Evolutionary conservation across 2,797 vertebrate species (phyloP), one percentile per base, ranked within the genome.

Genomic region (Cetoscarus ocellatus): DNA sequence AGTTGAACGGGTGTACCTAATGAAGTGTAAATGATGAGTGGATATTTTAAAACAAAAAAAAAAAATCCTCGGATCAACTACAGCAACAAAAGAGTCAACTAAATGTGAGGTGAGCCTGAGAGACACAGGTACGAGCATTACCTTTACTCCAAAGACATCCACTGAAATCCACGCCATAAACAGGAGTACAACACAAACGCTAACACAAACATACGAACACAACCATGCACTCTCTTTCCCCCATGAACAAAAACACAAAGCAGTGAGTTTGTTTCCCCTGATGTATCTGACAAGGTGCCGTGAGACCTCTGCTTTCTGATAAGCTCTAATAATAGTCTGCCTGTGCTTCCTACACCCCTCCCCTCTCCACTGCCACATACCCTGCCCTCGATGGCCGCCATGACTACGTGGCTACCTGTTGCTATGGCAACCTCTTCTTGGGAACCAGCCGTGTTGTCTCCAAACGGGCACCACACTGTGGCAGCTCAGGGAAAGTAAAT

Each of bases 241-340:
- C 10, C 51, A 59, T 47, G 54, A 2, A 43, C 68, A 79, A 62
- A 64, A 51, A 79, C 39, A 76, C 69, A 75, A 79, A 87, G 89
- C 69, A 70, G 42, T 19, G 52, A 72, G 80, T 60, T 74, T 86
- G 73, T 79, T 62, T 58, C 34, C 27, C 36, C 47, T 58, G 67
- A 87, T 83, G 82, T 63, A 61, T 84, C 60, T 86, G 88, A 90
- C 69, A 35, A 86, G 75, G 78, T 76, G 78, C 70, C 72, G 73
- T 51, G 75, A 84, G 85, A 89, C 84, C 67, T 10, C 75, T 8
- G 64, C 73, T 79, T 69, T 83, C 86, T 76, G 82, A 88, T 91
- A 82, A 82, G 86, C 80, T 90, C 92, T 95, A 95, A 93, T 94
- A 94, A 95, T 94, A 95, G 94, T 86, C 77, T 67, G 35, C 75